Evolutionary conservation across 2,113 vertebrate genomes (phyloP), one percentile per base, ranked within the genome.

Genomic region (Argyrosomus japonicus): DNA sequence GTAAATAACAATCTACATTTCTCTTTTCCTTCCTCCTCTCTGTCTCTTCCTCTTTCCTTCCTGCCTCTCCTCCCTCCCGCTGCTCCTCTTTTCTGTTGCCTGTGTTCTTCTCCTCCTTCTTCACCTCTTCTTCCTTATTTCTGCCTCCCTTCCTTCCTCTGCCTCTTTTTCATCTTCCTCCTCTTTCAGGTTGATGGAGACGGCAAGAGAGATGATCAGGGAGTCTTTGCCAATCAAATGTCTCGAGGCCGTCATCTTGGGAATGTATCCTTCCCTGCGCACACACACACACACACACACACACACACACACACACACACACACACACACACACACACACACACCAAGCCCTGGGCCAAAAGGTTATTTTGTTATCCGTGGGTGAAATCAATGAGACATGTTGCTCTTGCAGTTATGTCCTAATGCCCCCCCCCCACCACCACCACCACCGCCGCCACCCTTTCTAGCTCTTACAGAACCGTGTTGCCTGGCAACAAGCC

Each of bases 161-260:
- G 25, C 0, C 0, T 4, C 14, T 17, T 0, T 54, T 25, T 73
- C 43, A 15, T 56, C 62, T 2, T 29, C 69, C 47, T 62, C 27
- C 18, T 32, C 79, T 25, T 86, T 25, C 87, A 99, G 98, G 95
- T 95, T 99, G 83, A 99, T 99, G 98, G 98, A 99, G 93, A 98
- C 97, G 0, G 98, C 98, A 14, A 96, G 94, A 94, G 98, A 99
- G 95, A 93, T 94, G 98, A 97, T 97, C 91, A 95, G 97, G 50
- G 98, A 99, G 92, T 98, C 98, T 78, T 93, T 99, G 86, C 98
- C 98, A 78, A 99, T 99, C 93, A 99, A 99, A 96, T 99, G 98
- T 93, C 97, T 99, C 65, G 98, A 99, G 94, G 98, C 98, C 18
- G 98, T 99, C 90, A 98, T 99, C 94, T 92, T 99, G 94, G 97